These are phyloP conservation scores for Malurus splendens DNA, from an alignment of 2,797 vertebrate genomes.

Conservation along the genomic window DNA sequence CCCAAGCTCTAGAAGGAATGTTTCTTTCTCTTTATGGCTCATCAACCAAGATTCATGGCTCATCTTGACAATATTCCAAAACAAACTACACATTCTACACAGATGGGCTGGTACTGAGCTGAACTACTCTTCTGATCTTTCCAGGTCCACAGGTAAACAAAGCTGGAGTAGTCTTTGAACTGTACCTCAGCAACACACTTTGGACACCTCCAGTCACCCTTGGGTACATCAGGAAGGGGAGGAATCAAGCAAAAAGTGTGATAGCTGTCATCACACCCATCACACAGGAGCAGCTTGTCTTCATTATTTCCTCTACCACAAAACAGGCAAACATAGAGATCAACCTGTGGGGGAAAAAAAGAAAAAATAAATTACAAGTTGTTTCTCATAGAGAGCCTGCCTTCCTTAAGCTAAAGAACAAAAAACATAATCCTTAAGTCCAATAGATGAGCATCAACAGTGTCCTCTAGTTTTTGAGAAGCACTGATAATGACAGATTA, in stretches of 20 bases:
- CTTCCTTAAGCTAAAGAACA: background rate
- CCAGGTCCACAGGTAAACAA: background rate
- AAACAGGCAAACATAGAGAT: constrained; percentile 94
- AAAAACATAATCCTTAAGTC: background rate
- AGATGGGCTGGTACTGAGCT: background rate
- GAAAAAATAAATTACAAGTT: background rate
- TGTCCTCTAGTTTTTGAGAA: background rate
- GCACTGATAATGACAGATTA: accelerated
- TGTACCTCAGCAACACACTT: constrained; percentile 96
- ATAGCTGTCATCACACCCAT: constrained; percentile 98
- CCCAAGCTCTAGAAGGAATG: background rate
- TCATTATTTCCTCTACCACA: constrained; percentile 97
- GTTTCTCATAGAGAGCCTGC: background rate
- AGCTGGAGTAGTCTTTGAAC: background rate
- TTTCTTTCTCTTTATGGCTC: background rate
- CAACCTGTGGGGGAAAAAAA: constrained; percentile 76
- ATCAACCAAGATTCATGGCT: background rate
- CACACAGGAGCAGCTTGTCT: constrained; percentile 91
- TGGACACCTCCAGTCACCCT: constrained; percentile 97
- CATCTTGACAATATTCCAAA: background rate
- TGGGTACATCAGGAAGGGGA: constrained; percentile 93
- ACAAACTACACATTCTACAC: background rate
- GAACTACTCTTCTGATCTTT: background rate
- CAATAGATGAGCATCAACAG: accelerated
- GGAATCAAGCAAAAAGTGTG: constrained; percentile 98